These are phyloP conservation scores for Gandaritis pyraliata DNA, from an alignment of 2,888 invertebrate species.

Conservation along the genomic window DNA sequence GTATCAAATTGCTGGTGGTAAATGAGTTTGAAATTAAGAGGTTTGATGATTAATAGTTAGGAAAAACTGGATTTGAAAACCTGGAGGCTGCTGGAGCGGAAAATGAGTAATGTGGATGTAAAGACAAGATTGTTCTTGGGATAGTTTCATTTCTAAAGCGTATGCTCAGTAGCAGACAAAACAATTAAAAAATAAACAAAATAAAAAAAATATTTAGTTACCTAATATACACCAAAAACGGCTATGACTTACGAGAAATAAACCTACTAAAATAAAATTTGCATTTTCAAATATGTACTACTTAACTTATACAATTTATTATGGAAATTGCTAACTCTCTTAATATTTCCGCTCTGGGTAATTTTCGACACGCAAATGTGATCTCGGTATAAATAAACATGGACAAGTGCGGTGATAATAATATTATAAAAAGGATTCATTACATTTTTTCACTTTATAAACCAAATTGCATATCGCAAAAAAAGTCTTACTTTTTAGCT, in stretches of 20 bases:
- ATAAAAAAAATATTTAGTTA: conserved; percentile 18
- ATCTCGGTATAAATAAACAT: conserved; percentile 51
- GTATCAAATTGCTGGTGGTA: conserved; percentile 39
- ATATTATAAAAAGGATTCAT: neutral
- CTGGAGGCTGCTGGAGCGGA: conserved; percentile 10
- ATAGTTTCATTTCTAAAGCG: neutral
- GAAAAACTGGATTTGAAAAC: conserved; percentile 13
- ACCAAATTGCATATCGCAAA: too few species aligned
- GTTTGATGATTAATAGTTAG: conserved; percentile 37
- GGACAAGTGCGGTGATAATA: neutral
- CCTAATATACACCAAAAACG: conserved; percentile 6
- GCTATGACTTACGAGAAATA: conserved; percentile 32
- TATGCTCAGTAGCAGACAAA: neutral
- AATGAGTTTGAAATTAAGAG: conserved; percentile 40
- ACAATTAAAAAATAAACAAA: conserved; percentile 6
- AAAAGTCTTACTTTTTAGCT: neutral
- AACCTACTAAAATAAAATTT: conserved; percentile 47
- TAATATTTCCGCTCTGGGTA: conserved; percentile 58
- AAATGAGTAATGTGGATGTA: conserved; percentile 10
- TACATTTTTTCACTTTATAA: too few species aligned
- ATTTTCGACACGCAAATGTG: conserved; percentile 77
- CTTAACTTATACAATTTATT: conserved; percentile 46
- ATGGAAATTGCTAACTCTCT: conserved; percentile 53
- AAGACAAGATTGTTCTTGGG: neutral
- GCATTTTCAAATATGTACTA: conserved; percentile 45